Conservation (phyloP, 2,113 vertebrate genomes). For the Albula goreensis region DNA sequence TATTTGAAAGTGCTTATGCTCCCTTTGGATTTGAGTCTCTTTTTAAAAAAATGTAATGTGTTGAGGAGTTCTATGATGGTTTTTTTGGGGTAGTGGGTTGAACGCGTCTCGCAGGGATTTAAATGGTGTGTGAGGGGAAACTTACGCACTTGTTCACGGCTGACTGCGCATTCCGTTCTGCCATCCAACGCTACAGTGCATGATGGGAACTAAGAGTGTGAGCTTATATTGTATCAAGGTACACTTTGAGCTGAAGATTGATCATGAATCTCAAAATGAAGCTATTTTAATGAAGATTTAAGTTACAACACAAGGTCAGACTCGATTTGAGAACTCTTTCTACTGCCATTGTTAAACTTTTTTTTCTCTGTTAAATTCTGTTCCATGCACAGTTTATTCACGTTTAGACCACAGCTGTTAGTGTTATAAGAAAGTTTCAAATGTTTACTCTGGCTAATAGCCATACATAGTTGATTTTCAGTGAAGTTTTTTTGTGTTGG, state of each 20-base stretch:
- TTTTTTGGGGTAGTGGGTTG: too few relatives aligned
- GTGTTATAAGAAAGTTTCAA: background rate
- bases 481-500: background rate
- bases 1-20: too few relatives aligned
- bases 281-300: too few relatives aligned
- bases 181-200: background rate
- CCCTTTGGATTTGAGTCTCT: too few relatives aligned
- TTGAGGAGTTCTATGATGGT: too few relatives aligned
- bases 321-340: too few relatives aligned
- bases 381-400: background rate
- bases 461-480: background rate
- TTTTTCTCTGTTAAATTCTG: too few relatives aligned
- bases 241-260: background rate
- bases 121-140: too few relatives aligned
- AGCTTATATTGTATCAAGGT: background rate
- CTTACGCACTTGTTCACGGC: background rate
- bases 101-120: too few relatives aligned
- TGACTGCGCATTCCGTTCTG: background rate
- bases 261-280: background rate
- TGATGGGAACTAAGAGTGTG: background rate
- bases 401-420: background rate
- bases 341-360: too few relatives aligned
- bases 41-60: too few relatives aligned
- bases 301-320: too few relatives aligned
- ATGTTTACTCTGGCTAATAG: background rate